Evolutionary conservation across 2,888 invertebrate species (phyloP).

Genomic region (Schizaphis graminum): DNA sequence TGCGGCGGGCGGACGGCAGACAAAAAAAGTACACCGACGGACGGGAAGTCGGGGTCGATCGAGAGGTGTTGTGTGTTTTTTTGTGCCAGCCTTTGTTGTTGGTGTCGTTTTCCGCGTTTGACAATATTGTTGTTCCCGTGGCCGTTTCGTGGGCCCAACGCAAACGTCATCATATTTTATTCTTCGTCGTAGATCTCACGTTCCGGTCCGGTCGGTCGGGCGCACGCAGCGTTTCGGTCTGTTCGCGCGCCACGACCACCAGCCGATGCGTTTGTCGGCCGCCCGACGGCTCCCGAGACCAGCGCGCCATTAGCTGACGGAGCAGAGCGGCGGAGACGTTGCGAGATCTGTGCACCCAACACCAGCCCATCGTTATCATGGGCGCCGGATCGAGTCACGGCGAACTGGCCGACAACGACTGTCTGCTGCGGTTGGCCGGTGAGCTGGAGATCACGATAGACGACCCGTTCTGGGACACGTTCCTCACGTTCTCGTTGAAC

Average conservation of each 20-base stretch:
- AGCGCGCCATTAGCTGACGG: neutral
- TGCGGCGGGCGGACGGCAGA: neutral
- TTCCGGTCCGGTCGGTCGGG: neutral
- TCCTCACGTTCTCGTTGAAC: slow-evolving; percentile 90
- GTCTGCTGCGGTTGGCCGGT: slow-evolving; percentile 84
- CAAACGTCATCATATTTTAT: neutral
- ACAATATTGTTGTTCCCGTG: neutral
- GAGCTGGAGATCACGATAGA: slow-evolving; percentile 84
- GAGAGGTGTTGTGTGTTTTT: neutral
- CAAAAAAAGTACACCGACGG: neutral
- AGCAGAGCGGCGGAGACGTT: neutral
- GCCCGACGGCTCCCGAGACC: neutral
- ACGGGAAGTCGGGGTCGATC: neutral
- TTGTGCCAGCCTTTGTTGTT: neutral
- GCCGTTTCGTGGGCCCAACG: neutral
- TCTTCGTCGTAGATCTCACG: neutral
- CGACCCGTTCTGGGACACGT: slow-evolving; percentile 94
- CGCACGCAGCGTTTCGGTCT: neutral
- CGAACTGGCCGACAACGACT: slow-evolving; percentile 85
- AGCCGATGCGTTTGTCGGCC: neutral
- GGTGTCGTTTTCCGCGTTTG: neutral
- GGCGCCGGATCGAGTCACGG: slow-evolving; percentile 86
- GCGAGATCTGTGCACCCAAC: neutral
- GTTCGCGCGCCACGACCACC: neutral
- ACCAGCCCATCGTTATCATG: slow-evolving; percentile 75